A percentile compares a stretch with the other conserved stretches of the same genome.
phyloP scores from a whole-genome alignment of 2,113 vertebrate genomes.

The Cinclus mexicanus region DNA sequence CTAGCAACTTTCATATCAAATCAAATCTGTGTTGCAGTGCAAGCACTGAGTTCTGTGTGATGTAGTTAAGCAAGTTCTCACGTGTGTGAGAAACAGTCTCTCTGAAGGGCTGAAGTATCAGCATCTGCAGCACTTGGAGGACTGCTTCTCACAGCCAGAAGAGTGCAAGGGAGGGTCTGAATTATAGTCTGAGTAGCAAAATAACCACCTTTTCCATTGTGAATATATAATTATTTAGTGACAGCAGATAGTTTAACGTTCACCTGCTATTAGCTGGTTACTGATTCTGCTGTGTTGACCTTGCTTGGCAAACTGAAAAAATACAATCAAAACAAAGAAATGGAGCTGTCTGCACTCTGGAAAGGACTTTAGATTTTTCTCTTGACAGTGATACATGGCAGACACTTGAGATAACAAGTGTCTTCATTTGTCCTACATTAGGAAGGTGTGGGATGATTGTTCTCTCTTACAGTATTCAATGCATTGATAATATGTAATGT shows the following conservation, averaged over 20 bases:
- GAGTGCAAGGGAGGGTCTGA: background rate
- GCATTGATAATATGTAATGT: background rate
- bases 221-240: constrained; percentile 1
- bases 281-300: background rate
- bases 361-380: background rate
- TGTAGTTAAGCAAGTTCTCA: background rate
- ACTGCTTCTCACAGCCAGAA: background rate
- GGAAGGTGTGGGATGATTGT: background rate
- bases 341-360: background rate
- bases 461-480: background rate
- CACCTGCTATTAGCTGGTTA: background rate
- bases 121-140: background rate
- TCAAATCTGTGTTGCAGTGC: background rate
- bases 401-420: background rate
- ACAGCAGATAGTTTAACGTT: background rate
- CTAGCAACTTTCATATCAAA: background rate
- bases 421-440: constrained; percentile 17
- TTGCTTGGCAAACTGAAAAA: constrained; percentile 4
- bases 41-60: background rate
- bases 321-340: background rate
- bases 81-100: background rate
- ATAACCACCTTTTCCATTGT: background rate
- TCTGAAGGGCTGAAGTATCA: background rate
- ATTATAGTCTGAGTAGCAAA: background rate
- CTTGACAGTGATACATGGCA: background rate